These are phyloP conservation scores for Cataglyphis albicans DNA, from an alignment of 2,888 invertebrate species.

Conservation along the genomic window DNA sequence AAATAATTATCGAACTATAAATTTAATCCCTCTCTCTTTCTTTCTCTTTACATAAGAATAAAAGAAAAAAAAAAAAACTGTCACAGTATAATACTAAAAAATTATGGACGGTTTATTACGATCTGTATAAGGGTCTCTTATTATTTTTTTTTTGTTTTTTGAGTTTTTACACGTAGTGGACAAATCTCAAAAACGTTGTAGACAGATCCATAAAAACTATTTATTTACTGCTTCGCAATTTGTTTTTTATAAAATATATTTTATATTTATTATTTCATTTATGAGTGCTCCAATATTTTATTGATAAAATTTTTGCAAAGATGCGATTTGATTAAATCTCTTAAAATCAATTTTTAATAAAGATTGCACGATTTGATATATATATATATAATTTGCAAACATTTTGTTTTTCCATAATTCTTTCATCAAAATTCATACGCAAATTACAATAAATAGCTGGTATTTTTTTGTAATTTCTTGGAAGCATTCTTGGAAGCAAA, in stretches of 20 bases:
- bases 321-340: neutral
- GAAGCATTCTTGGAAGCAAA: slow-evolving; percentile 2
- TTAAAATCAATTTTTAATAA: neutral
- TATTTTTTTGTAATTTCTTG: neutral
- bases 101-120: slow-evolving; percentile 21
- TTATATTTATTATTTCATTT: neutral
- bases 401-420: neutral
- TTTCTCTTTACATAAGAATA: neutral
- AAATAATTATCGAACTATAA: slow-evolving; percentile 1
- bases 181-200: neutral
- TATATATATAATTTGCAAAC: slow-evolving; percentile 2
- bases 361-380: neutral
- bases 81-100: slow-evolving; percentile 2
- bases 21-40: neutral
- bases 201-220: neutral
- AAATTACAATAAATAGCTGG: slow-evolving; percentile 1
- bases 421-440: neutral
- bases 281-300: neutral
- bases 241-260: neutral
- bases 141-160: neutral
- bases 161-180: neutral
- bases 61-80: slow-evolving; percentile 15
- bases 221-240: slow-evolving; percentile 2
- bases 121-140: neutral
- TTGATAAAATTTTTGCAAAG: neutral